These are phyloP conservation scores for Crocallis elinguaria DNA, from an alignment of 2,888 invertebrate species.

Conservation along the genomic window DNA sequence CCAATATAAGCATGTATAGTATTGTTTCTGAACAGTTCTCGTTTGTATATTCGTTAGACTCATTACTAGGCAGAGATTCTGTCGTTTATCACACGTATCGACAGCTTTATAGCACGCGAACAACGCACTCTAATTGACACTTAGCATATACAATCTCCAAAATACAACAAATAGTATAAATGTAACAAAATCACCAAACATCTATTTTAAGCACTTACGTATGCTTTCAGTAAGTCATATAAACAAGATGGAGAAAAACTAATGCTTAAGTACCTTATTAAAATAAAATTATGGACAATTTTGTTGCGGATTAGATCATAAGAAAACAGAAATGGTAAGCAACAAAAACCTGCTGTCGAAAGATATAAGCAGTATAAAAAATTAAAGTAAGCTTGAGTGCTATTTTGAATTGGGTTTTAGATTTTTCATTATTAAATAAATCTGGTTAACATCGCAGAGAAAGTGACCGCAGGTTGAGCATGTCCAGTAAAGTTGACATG, in stretches of 20 bases:
- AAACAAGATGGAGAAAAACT: not conserved
- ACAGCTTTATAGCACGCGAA: conserved; percentile 47
- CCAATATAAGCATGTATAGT: too few species aligned
- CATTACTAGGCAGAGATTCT: conserved; percentile 49
- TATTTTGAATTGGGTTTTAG: not conserved
- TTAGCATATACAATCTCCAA: not conserved
- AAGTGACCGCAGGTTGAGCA: not conserved
- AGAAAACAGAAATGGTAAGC: conserved; percentile 18
- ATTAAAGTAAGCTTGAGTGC: too few species aligned
- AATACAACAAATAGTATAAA: not conserved
- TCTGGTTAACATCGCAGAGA: not conserved
- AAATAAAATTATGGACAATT: conserved; percentile 42
- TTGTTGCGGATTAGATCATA: conserved; percentile 50
- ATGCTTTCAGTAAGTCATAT: not conserved
- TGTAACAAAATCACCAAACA: not conserved
- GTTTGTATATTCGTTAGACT: not conserved
- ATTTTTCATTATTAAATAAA: not conserved
- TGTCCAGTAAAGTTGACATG: conserved; percentile 53
- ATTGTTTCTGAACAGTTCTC: too few species aligned
- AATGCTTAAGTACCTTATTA: conserved; percentile 44
- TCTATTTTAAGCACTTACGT: conserved; percentile 12
- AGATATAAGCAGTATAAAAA: too few species aligned
- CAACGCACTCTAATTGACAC: conserved; percentile 1
- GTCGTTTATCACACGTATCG: conserved; percentile 57
- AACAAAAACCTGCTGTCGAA: conserved; percentile 17